Conservation (phyloP, 1,140 invertebrate genomes). For the Phortica variegata region DNA sequence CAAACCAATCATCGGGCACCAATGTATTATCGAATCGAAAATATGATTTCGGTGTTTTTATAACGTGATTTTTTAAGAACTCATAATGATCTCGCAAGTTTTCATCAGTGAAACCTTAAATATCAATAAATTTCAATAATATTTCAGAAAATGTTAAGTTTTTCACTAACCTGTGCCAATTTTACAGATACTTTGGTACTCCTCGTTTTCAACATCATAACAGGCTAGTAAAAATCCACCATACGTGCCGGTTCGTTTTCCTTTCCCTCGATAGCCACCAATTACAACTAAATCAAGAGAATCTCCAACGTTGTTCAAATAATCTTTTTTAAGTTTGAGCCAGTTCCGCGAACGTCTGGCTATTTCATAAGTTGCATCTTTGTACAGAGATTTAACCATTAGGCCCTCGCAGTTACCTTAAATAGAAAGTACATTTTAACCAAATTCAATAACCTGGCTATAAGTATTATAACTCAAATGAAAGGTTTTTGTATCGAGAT, state of each 20-base stretch:
- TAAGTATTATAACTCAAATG: slow-evolving; percentile 3
- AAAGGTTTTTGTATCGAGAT: too few species aligned
- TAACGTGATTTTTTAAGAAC: slow-evolving; percentile 76
- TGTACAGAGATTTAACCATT: slow-evolving; percentile 96
- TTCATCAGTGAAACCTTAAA: slow-evolving; percentile 80
- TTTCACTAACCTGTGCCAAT: slow-evolving; percentile 82
- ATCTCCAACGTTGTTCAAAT: slow-evolving; percentile 92
- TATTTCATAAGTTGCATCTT: slow-evolving; percentile 96
- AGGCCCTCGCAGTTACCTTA: slow-evolving; percentile 92
- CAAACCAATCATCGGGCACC: slow-evolving; percentile 95
- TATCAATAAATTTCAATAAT: background rate
- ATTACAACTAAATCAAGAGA: slow-evolving; percentile 95
- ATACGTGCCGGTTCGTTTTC: slow-evolving; percentile 90
- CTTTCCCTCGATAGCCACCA: slow-evolving; percentile 91
- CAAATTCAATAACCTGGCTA: background rate
- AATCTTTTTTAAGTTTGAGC: slow-evolving; percentile 98
- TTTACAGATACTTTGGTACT: slow-evolving; percentile 82
- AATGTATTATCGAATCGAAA: slow-evolving; percentile 77
- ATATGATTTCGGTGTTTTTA: slow-evolving; percentile 77
- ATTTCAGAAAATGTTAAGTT: background rate
- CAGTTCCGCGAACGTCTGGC: slow-evolving; percentile 96
- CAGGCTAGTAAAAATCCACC: slow-evolving; percentile 98
- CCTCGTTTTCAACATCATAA: slow-evolving; percentile 89
- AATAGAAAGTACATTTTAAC: slow-evolving; percentile 53
- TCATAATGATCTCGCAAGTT: slow-evolving; percentile 77